Evolutionary conservation across 2,113 vertebrate species (phyloP), one percentile per base, ranked within the genome.

Genomic region (Nasalis larvatus): DNA sequence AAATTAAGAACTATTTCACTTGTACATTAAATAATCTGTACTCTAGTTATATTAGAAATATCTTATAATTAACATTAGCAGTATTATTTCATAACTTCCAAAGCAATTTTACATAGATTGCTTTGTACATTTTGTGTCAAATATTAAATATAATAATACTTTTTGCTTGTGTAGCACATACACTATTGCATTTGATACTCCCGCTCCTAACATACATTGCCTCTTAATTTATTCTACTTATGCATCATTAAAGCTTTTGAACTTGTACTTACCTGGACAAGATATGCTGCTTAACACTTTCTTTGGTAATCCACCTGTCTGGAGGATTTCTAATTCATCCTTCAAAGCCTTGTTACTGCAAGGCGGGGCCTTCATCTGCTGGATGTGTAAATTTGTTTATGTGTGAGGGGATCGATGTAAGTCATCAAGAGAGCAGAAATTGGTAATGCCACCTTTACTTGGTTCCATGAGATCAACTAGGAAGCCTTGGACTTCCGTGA

Each of bases 1-100:
- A 86, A 68, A 73, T 77, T 81, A 92, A 96, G 82, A 91, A 95
- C 94, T 89, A 88, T 82, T 95, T 82, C 27, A 89, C n/a, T 86
- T 52, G 37, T 32, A 56, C 42, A 86, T 47, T 87, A 95, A 95
- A 40, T 80, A 27, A 86, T 91, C 18, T 93, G 30, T 32, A 92
- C 8, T 81, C 18, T 58, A 78, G 66, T 23, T 88, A 71, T 86
- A 71, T 91, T 91, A 95, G 60, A 91, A 95, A 56, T 94, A 60
- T 52, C 16, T 80, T 90, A 40, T 93, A 92, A 95, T 95, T 78
- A 94, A 86, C 6, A 88, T 54, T 80, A 77, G 77, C 11, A 76
- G 35, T 25, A 63, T 86, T 95, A 5, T 93, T 94, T 95, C 73
- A 63, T 32, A 96, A 74, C 74, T 94, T 97, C 13, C 80, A 73